Evolutionary conservation across 2,888 invertebrate species (phyloP), one percentile per base, ranked within the genome.

Genomic region (Amitus sp.): DNA sequence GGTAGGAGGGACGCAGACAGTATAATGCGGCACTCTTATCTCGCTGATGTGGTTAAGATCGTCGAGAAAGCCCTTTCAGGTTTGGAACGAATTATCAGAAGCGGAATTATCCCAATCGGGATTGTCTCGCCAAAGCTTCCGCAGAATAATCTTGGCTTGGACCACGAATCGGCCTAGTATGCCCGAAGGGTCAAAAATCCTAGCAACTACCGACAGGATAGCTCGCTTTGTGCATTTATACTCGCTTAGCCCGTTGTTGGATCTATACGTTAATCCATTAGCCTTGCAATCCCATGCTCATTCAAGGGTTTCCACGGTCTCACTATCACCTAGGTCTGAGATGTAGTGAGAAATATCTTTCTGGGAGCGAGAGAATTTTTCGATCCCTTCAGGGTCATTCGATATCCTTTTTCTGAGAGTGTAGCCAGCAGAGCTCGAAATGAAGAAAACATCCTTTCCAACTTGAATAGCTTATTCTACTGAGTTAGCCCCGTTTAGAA

Each of bases 131-230:
- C 59, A 60, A 9, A 56, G 27, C 7, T 27, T 47, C 28, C 39
- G 53, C 2, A 57, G 12, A 0, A 72, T 20, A 17, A 71, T 64
- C 48, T 73, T 73, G 18, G 71, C 70, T 2, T 48, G 37, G 5
- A 70, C 57, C 9, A 61, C 57, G 34, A 69, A 56, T 2, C 71
- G 72, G 7, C 70, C 63, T 13, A 71, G 18, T 2, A 73, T 30
- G 9, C 70, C 70, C 6, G 71, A 54, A 2, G 70, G 67, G 48
- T 74, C 71, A 43, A 61, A 73, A 5, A 71, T 61, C 47, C 64
- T 63, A 7, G 69, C 58, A 10, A 70, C 65, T n/a, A 34, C 20
- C 0, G 56, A 61, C 20, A 65, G 39, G 1, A 61, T 61, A 0
- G 20, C 1, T 20, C 59, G 43, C 13, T 65, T 56, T 1, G 54